Percentiles rank a stretch among this genome's conserved stretches.
phyloP scores from a whole-genome alignment of 2,888 invertebrate species.

The Temnothorax rugatulus region DNA sequence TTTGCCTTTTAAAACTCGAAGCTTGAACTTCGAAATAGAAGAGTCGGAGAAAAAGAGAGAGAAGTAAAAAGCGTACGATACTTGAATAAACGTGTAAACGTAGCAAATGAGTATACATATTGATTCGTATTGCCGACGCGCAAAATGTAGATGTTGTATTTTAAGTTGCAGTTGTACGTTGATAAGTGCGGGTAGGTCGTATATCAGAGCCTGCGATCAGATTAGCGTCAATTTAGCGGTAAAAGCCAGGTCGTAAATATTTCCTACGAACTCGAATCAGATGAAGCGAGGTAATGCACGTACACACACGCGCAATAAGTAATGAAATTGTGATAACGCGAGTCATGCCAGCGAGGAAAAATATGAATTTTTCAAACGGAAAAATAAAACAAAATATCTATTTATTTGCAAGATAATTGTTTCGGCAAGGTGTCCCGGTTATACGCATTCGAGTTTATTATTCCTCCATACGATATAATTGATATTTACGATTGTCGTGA shows the following conservation, averaged over 20 bases:
- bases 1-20: background rate
- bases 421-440: background rate
- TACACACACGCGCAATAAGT: constrained; percentile 21
- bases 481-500: background rate
- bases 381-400: constrained; percentile 16
- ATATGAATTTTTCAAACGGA: constrained; percentile 20
- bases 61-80: background rate
- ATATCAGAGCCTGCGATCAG: constrained; percentile 46
- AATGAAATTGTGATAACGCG: constrained; percentile 47
- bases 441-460: background rate
- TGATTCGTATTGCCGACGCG: constrained; percentile 17
- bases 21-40: background rate
- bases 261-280: constrained; percentile 47
- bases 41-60: background rate
- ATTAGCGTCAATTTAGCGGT: constrained; percentile 56
- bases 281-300: constrained; percentile 20
- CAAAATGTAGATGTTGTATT: constrained; percentile 49
- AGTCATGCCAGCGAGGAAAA: constrained; percentile 22
- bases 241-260: constrained; percentile 53
- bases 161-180: constrained; percentile 35
- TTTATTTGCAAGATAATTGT: constrained; percentile 18
- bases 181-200: constrained; percentile 37
- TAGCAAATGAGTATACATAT: constrained; percentile 28
- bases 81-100: constrained; percentile 4
- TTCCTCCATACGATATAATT: background rate